A percentile compares a stretch with the other conserved stretches of the same genome.
Evolutionary conservation across 2,797 vertebrate genomes (phyloP).

Genomic region (Salarias fasciatus): DNA sequence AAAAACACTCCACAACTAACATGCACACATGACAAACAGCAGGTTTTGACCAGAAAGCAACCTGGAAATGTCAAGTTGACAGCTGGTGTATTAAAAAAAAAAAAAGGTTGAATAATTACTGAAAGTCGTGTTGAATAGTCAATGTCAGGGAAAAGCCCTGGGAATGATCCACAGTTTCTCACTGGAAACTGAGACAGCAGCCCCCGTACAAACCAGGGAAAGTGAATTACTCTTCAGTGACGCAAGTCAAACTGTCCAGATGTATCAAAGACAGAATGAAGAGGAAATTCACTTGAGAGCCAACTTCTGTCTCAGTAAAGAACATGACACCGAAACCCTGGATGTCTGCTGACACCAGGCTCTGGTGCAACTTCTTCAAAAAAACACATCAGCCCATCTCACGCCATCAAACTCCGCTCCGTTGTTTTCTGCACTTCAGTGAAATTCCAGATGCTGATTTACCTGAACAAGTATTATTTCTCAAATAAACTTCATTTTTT

Average conservation of each 20-base stretch:
- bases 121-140: background rate
- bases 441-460: no score
- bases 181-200: background rate
- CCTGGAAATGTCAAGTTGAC: slow-evolving; percentile 26
- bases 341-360: background rate
- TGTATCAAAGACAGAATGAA: background rate
- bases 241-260: background rate
- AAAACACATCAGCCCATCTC: no score
- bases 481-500: no score
- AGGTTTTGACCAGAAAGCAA: slow-evolving; percentile 23
- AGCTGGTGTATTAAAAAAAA: slow-evolving; percentile 2
- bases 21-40: slow-evolving; percentile 11
- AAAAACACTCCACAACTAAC: slow-evolving; percentile 5
- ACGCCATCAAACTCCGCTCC: no score
- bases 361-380: slow-evolving; percentile 3
- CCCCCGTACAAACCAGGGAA: background rate
- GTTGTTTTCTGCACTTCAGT: no score
- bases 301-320: background rate
- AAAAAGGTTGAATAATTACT: slow-evolving; percentile 3
- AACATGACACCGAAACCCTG: background rate
- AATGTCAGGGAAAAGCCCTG: background rate
- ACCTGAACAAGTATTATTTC: no score
- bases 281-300: background rate
- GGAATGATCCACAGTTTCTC: background rate
- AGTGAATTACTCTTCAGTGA: background rate